phyloP scores from a whole-genome alignment of 1,140 invertebrate species.

The Procambarus virginalis region DNA sequence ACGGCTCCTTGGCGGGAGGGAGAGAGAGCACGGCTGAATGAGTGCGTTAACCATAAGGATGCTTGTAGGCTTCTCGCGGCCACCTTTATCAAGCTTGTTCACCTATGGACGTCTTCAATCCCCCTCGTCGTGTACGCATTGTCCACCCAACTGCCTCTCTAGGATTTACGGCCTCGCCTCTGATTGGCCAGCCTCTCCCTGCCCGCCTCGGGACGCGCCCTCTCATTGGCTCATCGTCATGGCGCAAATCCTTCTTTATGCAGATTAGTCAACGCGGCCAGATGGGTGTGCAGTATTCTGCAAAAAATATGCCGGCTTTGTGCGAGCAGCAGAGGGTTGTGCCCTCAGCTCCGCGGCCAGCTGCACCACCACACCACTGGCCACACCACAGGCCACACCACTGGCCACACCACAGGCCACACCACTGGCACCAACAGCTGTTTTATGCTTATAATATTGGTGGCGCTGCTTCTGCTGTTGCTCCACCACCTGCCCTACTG shows the following conservation, averaged over 20 bases:
- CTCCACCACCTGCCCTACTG: no score
- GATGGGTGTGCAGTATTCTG: conserved; percentile 3
- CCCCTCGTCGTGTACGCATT: neutral
- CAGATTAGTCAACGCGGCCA: conserved; percentile 1
- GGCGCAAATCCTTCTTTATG: neutral
- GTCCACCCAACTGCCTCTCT: conserved; percentile 5
- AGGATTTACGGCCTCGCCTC: conserved; percentile 7
- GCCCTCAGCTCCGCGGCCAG: neutral
- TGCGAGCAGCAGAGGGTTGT: neutral
- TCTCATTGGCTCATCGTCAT: neutral
- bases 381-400: neutral
- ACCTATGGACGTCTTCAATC: conserved; percentile 2
- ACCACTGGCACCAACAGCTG: no score
- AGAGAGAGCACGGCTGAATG: neutral
- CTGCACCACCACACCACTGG: neutral
- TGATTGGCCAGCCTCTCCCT: neutral
- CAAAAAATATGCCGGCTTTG: neutral
- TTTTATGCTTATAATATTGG: no score
- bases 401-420: neutral
- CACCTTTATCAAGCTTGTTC: conserved; percentile 3
- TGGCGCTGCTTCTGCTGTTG: no score
- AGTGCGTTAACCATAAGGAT: neutral
- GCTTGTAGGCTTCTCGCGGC: neutral
- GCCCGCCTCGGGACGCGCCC: neutral
- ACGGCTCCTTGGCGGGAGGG: no score